Conservation (phyloP, 2,888 invertebrate genomes). For the Brachyptera putata region DNA sequence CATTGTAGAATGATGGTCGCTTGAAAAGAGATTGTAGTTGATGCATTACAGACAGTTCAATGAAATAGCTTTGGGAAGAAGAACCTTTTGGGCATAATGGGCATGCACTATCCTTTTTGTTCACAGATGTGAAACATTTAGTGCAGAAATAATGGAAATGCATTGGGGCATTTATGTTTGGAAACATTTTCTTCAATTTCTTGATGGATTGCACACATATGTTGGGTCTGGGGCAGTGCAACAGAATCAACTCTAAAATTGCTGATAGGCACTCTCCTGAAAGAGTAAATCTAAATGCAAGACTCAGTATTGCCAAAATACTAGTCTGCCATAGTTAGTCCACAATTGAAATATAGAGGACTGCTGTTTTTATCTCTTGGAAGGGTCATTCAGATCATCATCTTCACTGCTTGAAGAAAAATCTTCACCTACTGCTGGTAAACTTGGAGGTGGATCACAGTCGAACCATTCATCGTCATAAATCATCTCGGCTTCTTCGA, state of each 20-base stretch:
- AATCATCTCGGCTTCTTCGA: too few species aligned
- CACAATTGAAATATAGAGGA: background rate
- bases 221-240: conserved; percentile 1
- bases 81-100: background rate
- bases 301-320: background rate
- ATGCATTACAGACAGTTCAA: background rate
- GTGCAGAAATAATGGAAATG: conserved; percentile 3
- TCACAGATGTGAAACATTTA: background rate
- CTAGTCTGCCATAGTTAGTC: background rate
- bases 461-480: too few species aligned
- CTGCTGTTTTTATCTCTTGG: too few species aligned
- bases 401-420: too few species aligned
- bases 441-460: too few species aligned
- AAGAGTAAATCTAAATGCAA: background rate
- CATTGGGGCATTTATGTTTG: background rate
- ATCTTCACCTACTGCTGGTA: too few species aligned
- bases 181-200: conserved; percentile 5
- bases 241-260: background rate
- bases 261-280: conserved; percentile 8
- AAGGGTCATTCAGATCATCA: too few species aligned
- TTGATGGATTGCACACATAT: conserved; percentile 2
- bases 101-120: background rate
- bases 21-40: conserved; percentile 5
- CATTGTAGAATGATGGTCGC: background rate
- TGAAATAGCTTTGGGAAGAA: background rate